Evolutionary conservation across 2,888 invertebrate species (phyloP), one percentile per base, ranked within the genome.

Genomic region (Melanotus villosus): DNA sequence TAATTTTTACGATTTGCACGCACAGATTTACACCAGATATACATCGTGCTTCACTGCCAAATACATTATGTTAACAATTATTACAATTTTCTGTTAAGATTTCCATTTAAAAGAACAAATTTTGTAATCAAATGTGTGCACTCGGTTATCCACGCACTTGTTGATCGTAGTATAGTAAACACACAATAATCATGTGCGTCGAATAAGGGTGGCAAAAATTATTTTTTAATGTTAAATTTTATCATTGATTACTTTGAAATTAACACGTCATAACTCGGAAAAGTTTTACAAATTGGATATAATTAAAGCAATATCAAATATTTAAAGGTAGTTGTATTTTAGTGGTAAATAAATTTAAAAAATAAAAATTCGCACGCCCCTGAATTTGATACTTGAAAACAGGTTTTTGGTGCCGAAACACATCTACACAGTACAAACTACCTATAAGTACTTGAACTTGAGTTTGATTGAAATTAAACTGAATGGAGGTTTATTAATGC

Each of bases 351-450:
- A n/a, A n/a, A n/a, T n/a, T 36, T 36, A 36, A 50, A 36, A 38
- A 38, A 52, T 64, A 45, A 38, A 30, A 30, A 52, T 43, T 54
- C 32, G 72, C 65, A 65, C 72, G 74, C 72, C 73, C 50, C 73
- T 73, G 74, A 56, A 26, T 64, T 73, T 71, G 68, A 71, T 69
- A 71, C 71, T 26, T 26, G 66, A 71, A 75, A 77, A 77, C 77
- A 75, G 75, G 77, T 77, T 76, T 77, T 73, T 63, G 71, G 64
- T 45, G 58, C 68, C 65, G 52, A 52, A 26, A 52, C 10, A 16
- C 30, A 30, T 5, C 10, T n/a, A 12, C 7, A 23, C 45, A 45
- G n/a, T n/a, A n/a, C n/a, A n/a, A n/a, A n/a, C n/a, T n/a, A n/a
- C n/a, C n/a, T n/a, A n/a, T n/a, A n/a, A n/a, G n/a, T n/a, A n/a